Conservation (phyloP, 2,113 vertebrate genomes). For the Tympanuchus pallidicinctus region DNA sequence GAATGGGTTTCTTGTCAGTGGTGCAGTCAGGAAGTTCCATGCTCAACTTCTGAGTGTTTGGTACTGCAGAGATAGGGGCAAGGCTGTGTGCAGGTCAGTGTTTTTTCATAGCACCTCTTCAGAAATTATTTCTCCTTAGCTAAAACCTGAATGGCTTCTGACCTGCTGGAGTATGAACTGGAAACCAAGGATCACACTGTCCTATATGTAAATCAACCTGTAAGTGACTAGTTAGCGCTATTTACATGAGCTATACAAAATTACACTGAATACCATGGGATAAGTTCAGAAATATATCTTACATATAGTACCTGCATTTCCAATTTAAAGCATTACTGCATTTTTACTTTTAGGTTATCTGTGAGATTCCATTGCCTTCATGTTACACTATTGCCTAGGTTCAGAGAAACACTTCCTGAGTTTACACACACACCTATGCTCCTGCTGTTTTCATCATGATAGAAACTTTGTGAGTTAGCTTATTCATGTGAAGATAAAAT, state of each 20-base stretch:
- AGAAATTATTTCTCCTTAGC: not conserved
- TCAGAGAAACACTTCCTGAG: rapidly evolving
- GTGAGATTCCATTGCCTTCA: not conserved
- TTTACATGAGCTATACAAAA: not conserved
- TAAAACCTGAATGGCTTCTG: rapidly evolving
- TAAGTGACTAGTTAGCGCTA: not conserved
- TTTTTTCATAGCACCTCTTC: not conserved
- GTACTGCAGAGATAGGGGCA: not conserved
- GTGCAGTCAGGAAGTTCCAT: not conserved
- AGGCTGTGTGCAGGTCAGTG: not conserved
- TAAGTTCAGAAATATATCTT: not conserved
- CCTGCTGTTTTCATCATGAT: not conserved
- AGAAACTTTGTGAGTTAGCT: not conserved
- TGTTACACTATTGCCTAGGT: not conserved
- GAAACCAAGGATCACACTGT: not conserved
- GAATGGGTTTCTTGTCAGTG: not conserved
- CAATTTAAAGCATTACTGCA: not conserved
- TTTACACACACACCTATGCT: not conserved
- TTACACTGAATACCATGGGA: not conserved
- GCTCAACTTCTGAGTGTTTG: not conserved
- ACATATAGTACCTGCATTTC: not conserved
- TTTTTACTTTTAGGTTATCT: not conserved
- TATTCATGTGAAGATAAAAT: not conserved
- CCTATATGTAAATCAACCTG: not conserved
- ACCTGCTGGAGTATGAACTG: not conserved